A percentile compares a stretch with the other conserved stretches of the same genome.
phyloP scores from a whole-genome alignment of 2,113 vertebrate species.

The Alosa alosa region DNA sequence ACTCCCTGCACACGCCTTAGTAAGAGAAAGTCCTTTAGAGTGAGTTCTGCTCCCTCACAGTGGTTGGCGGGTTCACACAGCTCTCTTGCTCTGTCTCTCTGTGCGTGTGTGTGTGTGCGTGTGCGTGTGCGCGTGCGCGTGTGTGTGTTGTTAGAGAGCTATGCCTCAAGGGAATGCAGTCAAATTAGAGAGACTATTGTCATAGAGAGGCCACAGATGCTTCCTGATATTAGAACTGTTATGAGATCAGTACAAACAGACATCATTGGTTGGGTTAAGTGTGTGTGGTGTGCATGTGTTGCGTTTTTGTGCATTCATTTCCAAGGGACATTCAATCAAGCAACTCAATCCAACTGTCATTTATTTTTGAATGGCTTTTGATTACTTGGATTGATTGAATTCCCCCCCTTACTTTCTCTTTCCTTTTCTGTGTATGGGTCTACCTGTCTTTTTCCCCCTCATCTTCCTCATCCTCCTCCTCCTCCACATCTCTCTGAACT shows the following conservation, averaged over 20 bases:
- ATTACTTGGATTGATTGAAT: background rate
- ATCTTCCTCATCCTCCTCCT: background rate
- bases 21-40: slow-evolving; percentile 72
- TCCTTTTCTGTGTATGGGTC: background rate
- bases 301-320: background rate
- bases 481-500: background rate
- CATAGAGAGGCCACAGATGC: background rate
- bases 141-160: background rate
- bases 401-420: background rate
- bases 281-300: background rate
- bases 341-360: background rate
- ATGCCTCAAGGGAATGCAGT: background rate
- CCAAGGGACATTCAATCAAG: background rate
- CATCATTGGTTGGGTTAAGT: background rate
- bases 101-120: slow-evolving; percentile 9
- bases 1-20: slow-evolving; percentile 54
- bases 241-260: background rate
- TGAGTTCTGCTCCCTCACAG: slow-evolving; percentile 62
- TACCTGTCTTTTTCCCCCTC: background rate
- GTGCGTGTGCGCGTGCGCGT: background rate
- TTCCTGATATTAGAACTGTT: background rate
- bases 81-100: slow-evolving; percentile 25
- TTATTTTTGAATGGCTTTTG: background rate
- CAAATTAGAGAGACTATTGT: background rate
- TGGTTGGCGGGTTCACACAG: slow-evolving; percentile 32